Conservation (phyloP, 2,888 invertebrate genomes). For the Herminia tarsipennalis region DNA sequence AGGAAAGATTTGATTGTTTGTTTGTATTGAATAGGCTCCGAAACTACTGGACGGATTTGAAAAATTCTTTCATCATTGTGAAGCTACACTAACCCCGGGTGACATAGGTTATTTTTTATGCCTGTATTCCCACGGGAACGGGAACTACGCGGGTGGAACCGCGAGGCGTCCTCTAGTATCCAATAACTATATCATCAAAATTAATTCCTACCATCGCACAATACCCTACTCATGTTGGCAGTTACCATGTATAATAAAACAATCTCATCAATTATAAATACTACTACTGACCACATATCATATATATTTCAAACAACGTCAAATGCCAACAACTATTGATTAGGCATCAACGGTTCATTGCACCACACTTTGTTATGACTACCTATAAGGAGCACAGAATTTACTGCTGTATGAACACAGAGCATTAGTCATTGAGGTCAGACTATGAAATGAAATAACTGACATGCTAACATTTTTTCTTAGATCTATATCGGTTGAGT, state of each 20-base stretch:
- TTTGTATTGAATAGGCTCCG: too few species aligned
- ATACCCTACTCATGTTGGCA: too few species aligned
- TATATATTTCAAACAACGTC: conserved; percentile 28
- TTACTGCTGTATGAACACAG: background rate
- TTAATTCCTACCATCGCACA: too few species aligned
- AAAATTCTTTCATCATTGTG: too few species aligned
- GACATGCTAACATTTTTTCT: conserved; percentile 11
- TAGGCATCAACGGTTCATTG: conserved; percentile 52
- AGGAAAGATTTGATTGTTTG: too few species aligned
- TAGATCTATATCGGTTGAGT: conserved; percentile 16
- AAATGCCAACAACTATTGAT: conserved; percentile 58
- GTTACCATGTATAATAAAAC: background rate
- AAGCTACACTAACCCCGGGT: too few species aligned
- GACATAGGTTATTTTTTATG: too few species aligned
- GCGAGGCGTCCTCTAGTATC: too few species aligned
- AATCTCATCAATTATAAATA: background rate
- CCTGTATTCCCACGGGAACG: too few species aligned
- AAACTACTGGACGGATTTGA: too few species aligned
- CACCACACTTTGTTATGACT: conserved; percentile 15
- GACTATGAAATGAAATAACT: conserved; percentile 5
- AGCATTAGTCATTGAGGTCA: conserved; percentile 36
- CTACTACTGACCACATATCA: conserved; percentile 4
- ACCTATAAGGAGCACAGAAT: background rate
- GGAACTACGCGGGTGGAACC: too few species aligned
- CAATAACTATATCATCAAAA: too few species aligned